phyloP scores from a whole-genome alignment of 2,888 invertebrate species.

The Myathropa florea region DNA sequence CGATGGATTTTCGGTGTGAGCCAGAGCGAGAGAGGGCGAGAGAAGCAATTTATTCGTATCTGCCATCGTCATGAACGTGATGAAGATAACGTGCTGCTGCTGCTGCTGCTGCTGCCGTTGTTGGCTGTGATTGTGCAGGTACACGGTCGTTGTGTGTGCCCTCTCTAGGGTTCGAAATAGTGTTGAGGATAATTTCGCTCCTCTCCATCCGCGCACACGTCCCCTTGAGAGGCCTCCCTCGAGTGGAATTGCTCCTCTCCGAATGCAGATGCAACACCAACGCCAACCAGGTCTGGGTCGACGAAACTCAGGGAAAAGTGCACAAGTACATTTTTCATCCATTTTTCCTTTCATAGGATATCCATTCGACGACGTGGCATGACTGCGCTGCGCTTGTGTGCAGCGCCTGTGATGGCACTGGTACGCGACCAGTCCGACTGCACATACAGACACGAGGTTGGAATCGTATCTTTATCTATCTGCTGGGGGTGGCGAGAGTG shows the following conservation, averaged over 20 bases:
- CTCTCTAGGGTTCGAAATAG: slow-evolving; percentile 53
- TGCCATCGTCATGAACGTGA: slow-evolving; percentile 54
- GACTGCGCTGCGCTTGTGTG: neutral
- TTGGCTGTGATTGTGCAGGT: slow-evolving; percentile 32
- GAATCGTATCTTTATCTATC: neutral
- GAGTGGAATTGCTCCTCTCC: neutral
- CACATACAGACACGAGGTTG: neutral
- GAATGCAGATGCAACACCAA: slow-evolving; percentile 56
- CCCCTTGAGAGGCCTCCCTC: slow-evolving; percentile 19
- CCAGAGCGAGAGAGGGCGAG: neutral
- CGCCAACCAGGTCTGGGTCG: slow-evolving; percentile 69
- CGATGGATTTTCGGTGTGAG: neutral
- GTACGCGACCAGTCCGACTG: neutral
- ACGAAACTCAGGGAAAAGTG: slow-evolving; percentile 20
- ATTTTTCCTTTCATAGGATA: neutral
- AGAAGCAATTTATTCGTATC: slow-evolving; percentile 66
- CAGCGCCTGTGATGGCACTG: too few relatives aligned
- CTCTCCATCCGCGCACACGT: neutral
- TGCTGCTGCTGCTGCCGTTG: slow-evolving; percentile 11
- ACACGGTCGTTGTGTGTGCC: neutral
- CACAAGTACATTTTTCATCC: neutral
- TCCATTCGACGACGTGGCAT: slow-evolving; percentile 52
- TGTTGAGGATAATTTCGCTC: slow-evolving; percentile 25
- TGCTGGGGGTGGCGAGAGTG: slow-evolving; percentile 1
- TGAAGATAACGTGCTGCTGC: slow-evolving; percentile 64